A percentile compares a stretch with the other conserved stretches of the same genome.
Evolutionary conservation across 2,888 invertebrate species (phyloP).

Genomic region (Acleris sparsana): DNA sequence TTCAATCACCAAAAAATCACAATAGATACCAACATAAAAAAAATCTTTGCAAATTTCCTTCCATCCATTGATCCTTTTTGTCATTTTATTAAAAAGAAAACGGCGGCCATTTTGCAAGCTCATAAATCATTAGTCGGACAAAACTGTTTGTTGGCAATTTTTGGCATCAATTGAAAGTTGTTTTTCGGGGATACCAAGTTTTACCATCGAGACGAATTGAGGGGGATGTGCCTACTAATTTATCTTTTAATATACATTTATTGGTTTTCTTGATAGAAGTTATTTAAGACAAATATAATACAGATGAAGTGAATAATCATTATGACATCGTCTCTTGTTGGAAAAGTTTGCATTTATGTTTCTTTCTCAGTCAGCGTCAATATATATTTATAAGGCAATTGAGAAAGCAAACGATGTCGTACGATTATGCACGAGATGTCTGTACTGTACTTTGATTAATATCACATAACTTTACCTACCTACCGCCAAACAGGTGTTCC

Average conservation of each 20-base stretch:
- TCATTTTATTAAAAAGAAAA: slow-evolving; percentile 15
- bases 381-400: too few species aligned
- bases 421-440: too few species aligned
- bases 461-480: too few species aligned
- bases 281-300: too few species aligned
- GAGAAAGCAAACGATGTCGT: too few species aligned
- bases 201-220: not conserved
- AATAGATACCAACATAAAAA: not conserved
- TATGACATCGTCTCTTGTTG: too few species aligned
- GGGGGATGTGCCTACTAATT: slow-evolving; percentile 11
- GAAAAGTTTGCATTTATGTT: too few species aligned
- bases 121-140: slow-evolving; percentile 19
- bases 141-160: slow-evolving; percentile 20
- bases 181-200: slow-evolving; percentile 6
- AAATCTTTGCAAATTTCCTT: slow-evolving; percentile 10
- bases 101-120: not conserved
- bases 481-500: too few species aligned
- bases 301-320: too few species aligned
- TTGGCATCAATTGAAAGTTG: slow-evolving; percentile 13
- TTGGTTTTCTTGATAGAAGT: not conserved
- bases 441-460: too few species aligned
- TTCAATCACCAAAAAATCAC: not conserved
- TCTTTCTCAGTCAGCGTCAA: too few species aligned
- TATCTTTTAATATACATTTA: slow-evolving; percentile 2
- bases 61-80: slow-evolving; percentile 8